Evolutionary conservation across 2,888 invertebrate species (phyloP).

Genomic region (Galerucella pusilla): DNA sequence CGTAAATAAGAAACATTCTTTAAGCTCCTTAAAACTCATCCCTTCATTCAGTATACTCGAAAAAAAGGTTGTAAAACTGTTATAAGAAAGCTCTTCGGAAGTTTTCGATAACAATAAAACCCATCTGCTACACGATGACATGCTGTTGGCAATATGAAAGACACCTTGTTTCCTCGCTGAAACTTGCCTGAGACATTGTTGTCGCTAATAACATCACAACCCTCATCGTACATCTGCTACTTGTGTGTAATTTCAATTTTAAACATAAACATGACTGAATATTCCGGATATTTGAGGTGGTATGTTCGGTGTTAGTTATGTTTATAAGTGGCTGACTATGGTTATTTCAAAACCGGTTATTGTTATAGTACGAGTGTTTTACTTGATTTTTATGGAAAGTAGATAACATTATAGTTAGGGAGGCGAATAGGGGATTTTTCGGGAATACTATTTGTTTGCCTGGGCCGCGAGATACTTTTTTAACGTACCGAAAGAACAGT

Average conservation of each 20-base stretch:
- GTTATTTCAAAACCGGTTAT: not conserved
- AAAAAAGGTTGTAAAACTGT: slow-evolving; percentile 32
- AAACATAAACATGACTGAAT: slow-evolving; percentile 13
- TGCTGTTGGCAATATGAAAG: slow-evolving; percentile 53
- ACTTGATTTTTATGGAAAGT: not conserved
- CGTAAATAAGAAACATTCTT: slow-evolving; percentile 13
- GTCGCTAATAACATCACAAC: slow-evolving; percentile 47
- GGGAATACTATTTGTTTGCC: too few species aligned
- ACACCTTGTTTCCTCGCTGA: slow-evolving; percentile 52
- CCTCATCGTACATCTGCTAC: slow-evolving; percentile 22
- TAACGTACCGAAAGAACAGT: too few species aligned
- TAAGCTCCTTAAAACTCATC: slow-evolving; percentile 15
- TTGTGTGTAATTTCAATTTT: slow-evolving; percentile 20
- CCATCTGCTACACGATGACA: slow-evolving; percentile 52
- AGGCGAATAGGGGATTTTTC: too few species aligned
- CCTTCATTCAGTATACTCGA: slow-evolving; percentile 16
- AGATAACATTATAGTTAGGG: too few species aligned
- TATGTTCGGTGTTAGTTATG: not conserved
- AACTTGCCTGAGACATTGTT: slow-evolving; percentile 49
- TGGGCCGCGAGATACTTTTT: too few species aligned
- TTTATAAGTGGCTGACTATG: not conserved
- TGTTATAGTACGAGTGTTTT: not conserved
- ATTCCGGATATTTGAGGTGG: slow-evolving; percentile 12
- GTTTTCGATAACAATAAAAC: slow-evolving; percentile 53
- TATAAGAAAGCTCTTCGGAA: slow-evolving; percentile 39